Base-by-base conservation (phyloP, 2,888 invertebrate genomes). In the Marronus borbonicus region DNA sequence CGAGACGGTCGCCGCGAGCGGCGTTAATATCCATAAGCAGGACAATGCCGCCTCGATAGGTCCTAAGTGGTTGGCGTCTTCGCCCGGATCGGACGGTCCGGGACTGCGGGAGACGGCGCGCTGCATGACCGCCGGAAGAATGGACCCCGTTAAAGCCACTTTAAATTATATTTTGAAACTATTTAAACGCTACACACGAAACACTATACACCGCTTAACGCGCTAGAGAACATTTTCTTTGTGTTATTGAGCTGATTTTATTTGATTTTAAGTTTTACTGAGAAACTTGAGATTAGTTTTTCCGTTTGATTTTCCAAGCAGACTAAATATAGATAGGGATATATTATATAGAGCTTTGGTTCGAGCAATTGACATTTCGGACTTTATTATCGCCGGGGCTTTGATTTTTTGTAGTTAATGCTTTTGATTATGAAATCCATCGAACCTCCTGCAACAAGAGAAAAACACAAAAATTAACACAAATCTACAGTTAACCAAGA, bases 1-100 rank as follows among this genome's bases (percentile, higher is more conserved):
- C 12, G 94, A 94, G 14, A 94, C 90, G 50, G 94, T 92, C 14
- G 95, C 94, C 24, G 93, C 92, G 49, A 94, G 86, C 0, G 92
- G 92, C 0, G 92, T 92, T 55, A 92, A 86, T 39, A 92, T 87
- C 92, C 93, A 92, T 81, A 93, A 89, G 82, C 91, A 92, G 39
- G 92, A 91, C 58, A 93, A 90, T 20, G 92, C 91, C 0, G 91
- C 91, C 85, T 93, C 92, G 78, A 92, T 88, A 80, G 92, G 86
- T 5, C 84, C 84, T 28, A 83, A 76, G 39, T 86, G 81, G 31
- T 85, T 83, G 76, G 84, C 82, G 14, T 82, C 81, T 69, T 85
- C 85, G 74, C 81, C 82, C 75, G 84, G 81, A 36, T 76, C 79
- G 64, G 85, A 80, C 39, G 85, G 81, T 76, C 84, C 79, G 58